Base-by-base conservation (phyloP, 2,113 vertebrate genomes). In the Callopanchax toddi region DNA sequence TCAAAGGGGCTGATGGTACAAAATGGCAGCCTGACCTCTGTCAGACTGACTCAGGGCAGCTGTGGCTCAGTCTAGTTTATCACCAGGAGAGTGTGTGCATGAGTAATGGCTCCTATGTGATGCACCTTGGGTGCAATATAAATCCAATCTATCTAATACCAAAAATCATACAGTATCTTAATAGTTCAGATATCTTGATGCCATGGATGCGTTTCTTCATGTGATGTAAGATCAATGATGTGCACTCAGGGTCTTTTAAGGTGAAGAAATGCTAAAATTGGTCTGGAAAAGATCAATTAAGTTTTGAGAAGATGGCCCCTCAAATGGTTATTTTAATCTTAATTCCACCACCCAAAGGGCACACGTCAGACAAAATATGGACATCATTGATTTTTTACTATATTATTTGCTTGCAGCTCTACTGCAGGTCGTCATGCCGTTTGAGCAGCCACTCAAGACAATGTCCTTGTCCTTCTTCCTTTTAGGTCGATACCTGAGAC, bases 401-500 rank as follows among this genome's bases (percentile, higher is more conserved):
- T 74, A 79, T 79, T 70, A 71, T 86, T 76, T 74, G 37, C 83
- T 75, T 79, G 77, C 50, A 83, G 79, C 78, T 76, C 52, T 60
- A 54, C 71, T 21, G 17, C 51, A 36, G 43, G 34, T 50, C 59
- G 76, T 71, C 60, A 20, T 37, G 52, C 65, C 45, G 52, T 61
- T 63, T 74, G 44, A 67, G 22, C 34, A 16, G 2, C 17, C 43
- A 65, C 67, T 84, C 77, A 86, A 59, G 40, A 23, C 59, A 5
- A 42, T 81, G 67, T 84, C 72, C 77, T 78, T 89, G 74, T 84
- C 73, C 12, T 84, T 61, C 67, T 22, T 79, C 37, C 89, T 66
- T 55, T 56, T 83, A 99, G 97, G 97, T 91, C 94, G 95, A 67
- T 91, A 96, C 78, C 95, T 99, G 58, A 94, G 96, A 37, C 88